These are phyloP conservation scores for Zeuzera pyrina DNA, from an alignment of 2,888 invertebrate genomes.

Conservation along the genomic window DNA sequence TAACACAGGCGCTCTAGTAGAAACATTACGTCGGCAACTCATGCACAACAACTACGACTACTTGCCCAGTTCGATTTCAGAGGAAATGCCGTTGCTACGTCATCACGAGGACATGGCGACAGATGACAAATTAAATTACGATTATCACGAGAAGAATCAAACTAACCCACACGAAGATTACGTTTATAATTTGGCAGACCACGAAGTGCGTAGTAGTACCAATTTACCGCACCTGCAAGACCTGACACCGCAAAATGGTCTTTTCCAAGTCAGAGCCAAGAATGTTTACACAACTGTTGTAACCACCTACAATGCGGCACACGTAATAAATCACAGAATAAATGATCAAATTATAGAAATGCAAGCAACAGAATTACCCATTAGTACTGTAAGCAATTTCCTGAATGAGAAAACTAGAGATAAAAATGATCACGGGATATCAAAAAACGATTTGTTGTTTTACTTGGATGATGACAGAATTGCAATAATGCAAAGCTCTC, in stretches of 20 bases:
- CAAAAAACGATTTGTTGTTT: constrained; percentile 24
- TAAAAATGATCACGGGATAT: constrained; percentile 6
- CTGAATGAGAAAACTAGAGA: neutral
- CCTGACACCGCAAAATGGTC: no score
- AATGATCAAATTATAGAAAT: no score
- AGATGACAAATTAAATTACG: neutral
- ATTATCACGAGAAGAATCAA: neutral
- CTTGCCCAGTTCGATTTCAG: constrained; percentile 14
- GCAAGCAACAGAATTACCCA: no score
- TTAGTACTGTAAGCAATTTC: neutral
- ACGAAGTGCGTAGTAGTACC: neutral
- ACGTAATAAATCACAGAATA: no score
- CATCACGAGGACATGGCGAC: constrained; percentile 1
- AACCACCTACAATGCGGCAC: no score
- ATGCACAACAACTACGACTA: constrained; percentile 43
- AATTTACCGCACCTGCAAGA: neutral
- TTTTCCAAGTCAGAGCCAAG: no score
- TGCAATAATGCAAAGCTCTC: no score
- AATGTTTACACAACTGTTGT: no score
- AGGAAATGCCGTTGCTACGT: constrained; percentile 6
- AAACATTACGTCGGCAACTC: constrained; percentile 26
- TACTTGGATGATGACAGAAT: constrained; percentile 22
- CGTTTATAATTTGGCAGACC: neutral
- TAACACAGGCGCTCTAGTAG: no score
- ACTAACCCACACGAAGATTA: neutral